Evolutionary conservation across 1,140 invertebrate species (phyloP).

Genomic region (Pomacea maculata): DNA sequence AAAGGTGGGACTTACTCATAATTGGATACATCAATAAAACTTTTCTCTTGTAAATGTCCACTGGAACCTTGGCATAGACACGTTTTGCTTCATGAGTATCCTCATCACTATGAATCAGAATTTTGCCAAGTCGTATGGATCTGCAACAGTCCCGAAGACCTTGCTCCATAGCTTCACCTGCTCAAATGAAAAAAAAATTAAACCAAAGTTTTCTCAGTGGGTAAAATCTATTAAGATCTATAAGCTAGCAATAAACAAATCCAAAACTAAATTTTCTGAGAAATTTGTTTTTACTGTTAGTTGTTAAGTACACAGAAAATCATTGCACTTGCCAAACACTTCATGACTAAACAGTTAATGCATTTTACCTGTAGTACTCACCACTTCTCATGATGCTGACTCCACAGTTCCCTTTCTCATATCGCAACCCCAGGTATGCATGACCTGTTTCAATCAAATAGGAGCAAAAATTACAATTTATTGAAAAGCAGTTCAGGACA

Average conservation of each 20-base stretch:
- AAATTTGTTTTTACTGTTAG: background rate
- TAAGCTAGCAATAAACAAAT: background rate
- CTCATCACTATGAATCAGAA: conserved; percentile 94
- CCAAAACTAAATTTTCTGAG: background rate
- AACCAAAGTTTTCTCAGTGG: no score
- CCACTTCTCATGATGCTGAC: conserved; percentile 93
- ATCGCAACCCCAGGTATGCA: conserved; percentile 89
- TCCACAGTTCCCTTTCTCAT: conserved; percentile 96
- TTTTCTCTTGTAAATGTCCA: conserved; percentile 89
- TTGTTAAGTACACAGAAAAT: conserved; percentile 4
- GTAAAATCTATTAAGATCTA: no score
- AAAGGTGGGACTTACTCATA: conserved; percentile 77
- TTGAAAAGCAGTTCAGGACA: background rate
- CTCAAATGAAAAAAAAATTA: background rate
- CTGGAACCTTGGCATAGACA: conserved; percentile 97
- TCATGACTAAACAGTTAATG: no score
- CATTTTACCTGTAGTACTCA: conserved; percentile 31
- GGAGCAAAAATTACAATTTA: background rate
- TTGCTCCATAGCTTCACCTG: conserved; percentile 96
- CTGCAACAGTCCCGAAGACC: conserved; percentile 96
- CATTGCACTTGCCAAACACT: no score
- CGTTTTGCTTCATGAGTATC: conserved; percentile 96
- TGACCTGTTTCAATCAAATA: conserved; percentile 65
- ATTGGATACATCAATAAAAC: conserved; percentile 98
- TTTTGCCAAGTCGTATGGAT: conserved; percentile 96